These are phyloP conservation scores for Rhinogobius similis DNA, from an alignment of 2,113 vertebrate species.

Conservation along the genomic window DNA sequence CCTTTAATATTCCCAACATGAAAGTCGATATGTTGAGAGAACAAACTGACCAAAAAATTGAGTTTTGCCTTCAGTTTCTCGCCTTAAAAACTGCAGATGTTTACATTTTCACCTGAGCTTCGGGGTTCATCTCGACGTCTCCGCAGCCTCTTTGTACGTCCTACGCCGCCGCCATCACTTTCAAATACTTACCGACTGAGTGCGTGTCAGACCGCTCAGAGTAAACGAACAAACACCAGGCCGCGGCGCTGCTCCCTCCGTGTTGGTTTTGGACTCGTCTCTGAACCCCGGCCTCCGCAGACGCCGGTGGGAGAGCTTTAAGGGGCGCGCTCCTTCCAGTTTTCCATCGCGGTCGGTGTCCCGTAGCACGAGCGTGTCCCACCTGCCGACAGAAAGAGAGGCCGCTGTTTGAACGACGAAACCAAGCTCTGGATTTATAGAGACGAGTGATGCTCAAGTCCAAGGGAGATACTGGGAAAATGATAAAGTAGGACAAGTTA, in stretches of 20 bases:
- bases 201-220: neutral
- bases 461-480: too few species aligned
- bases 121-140: too few species aligned
- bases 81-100: too few species aligned
- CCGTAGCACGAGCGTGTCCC: neutral
- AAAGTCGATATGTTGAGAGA: too few species aligned
- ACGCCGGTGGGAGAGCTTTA: constrained; percentile 16
- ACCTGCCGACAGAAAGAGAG: constrained; percentile 26
- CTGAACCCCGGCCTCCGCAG: neutral
- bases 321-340: constrained; percentile 2
- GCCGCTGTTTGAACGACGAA: constrained; percentile 1
- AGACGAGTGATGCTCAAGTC: too few species aligned
- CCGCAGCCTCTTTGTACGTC: too few species aligned
- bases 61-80: too few species aligned
- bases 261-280: neutral
- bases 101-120: too few species aligned
- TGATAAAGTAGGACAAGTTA: too few species aligned
- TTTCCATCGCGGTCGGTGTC: constrained; percentile 40
- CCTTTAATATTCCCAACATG: too few species aligned
- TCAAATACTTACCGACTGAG: neutral
- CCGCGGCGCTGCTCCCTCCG: neutral
- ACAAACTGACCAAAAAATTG: too few species aligned
- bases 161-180: too few species aligned
- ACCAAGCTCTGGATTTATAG: neutral
- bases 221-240: neutral